Percentiles rank a stretch among this genome's conserved stretches.
phyloP scores from a whole-genome alignment of 2,113 vertebrate genomes.

The Myrmophylax atrothorax region DNA sequence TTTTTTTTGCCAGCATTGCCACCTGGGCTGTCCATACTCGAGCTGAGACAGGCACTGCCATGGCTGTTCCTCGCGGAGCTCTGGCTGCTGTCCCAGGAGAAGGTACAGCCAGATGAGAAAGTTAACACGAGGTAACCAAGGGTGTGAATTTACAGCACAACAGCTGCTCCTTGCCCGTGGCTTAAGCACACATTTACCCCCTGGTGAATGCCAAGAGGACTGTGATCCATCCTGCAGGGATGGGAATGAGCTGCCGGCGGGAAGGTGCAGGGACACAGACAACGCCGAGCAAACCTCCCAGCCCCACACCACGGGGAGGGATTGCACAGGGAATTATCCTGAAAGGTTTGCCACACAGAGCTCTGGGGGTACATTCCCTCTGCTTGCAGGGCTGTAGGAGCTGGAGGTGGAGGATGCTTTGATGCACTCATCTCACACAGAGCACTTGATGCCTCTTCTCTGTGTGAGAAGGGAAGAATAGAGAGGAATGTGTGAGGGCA shows the following conservation, averaged over 20 bases:
- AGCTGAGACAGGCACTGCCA: background rate
- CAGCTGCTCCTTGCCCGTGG: background rate
- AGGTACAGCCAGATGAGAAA: background rate
- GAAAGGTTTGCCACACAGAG: background rate
- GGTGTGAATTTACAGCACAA: background rate
- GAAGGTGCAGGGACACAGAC: background rate
- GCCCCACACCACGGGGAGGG: rapidly evolving
- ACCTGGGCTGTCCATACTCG: background rate
- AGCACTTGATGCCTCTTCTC: background rate
- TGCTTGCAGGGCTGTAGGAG: rapidly evolving
- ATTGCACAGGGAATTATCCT: background rate
- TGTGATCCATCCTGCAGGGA: background rate
- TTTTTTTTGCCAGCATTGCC: background rate
- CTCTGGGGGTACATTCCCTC: background rate
- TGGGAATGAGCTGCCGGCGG: rapidly evolving
- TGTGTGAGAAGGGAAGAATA: background rate
- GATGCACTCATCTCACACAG: background rate
- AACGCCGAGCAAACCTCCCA: rapidly evolving
- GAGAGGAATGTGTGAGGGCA: constrained; percentile 19
- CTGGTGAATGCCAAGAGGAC: background rate
- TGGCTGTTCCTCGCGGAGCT: background rate
- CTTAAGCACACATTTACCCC: background rate
- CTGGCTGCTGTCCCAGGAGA: background rate
- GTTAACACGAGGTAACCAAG: background rate
- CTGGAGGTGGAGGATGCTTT: background rate